Conservation (phyloP, 2,888 invertebrate genomes). For the Aporophyla nigra region DNA sequence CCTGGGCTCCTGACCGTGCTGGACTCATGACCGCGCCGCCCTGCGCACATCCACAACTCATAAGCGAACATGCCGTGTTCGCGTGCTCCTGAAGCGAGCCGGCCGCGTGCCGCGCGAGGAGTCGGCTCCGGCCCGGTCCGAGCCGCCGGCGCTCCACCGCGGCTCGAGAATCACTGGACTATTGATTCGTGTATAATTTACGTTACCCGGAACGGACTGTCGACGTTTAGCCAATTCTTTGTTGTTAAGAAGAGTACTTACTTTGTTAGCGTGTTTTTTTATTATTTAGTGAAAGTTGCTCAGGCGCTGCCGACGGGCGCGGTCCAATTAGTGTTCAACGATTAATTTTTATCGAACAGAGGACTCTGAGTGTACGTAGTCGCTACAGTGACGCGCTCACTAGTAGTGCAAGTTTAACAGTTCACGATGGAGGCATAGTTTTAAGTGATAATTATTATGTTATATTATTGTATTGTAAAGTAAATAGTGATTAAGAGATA, state of each 20-base stretch:
- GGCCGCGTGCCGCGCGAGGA: slow-evolving; percentile 76
- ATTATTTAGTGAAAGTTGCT: slow-evolving; percentile 90
- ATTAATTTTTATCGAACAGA: slow-evolving; percentile 84
- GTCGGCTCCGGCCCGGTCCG: slow-evolving; percentile 61
- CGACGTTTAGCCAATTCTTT: slow-evolving; percentile 87
- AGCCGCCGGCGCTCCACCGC: slow-evolving; percentile 46
- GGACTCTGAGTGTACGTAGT: slow-evolving; percentile 80
- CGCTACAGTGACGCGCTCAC: slow-evolving; percentile 75
- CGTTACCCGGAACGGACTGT: slow-evolving; percentile 82
- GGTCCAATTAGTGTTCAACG: slow-evolving; percentile 88
- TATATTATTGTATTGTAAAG: slow-evolving; percentile 88
- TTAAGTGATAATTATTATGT: slow-evolving; percentile 86
- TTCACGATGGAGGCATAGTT: slow-evolving; percentile 84
- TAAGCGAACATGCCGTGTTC: slow-evolving; percentile 79
- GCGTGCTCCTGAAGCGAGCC: slow-evolving; percentile 78
- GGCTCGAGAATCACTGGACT: slow-evolving; percentile 71
- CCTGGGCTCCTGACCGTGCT: slow-evolving; percentile 86
- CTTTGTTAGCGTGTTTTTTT: slow-evolving; percentile 88
- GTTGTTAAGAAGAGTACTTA: slow-evolving; percentile 88
- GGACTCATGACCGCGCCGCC: slow-evolving; percentile 89
- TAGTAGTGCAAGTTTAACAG: slow-evolving; percentile 79
- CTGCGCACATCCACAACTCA: slow-evolving; percentile 83
- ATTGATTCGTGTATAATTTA: slow-evolving; percentile 71
- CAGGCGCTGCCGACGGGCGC: slow-evolving; percentile 88
- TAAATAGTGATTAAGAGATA: slow-evolving; percentile 86